Conservation (phyloP, 2,888 invertebrate genomes). For the Ceratothoa steindachneri region DNA sequence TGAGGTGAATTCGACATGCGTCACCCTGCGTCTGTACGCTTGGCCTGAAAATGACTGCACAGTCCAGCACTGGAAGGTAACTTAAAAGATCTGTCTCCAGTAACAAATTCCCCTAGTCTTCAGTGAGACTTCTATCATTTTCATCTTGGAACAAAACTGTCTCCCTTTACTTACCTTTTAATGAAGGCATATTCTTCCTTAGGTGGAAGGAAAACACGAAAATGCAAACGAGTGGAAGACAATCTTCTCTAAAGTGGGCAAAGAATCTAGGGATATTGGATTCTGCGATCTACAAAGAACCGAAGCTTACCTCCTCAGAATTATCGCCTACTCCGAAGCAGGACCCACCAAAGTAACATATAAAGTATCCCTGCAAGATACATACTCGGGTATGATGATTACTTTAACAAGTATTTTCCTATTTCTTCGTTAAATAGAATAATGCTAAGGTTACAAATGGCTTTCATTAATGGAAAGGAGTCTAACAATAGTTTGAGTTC, state of each 20-base stretch:
- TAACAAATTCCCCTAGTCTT: too few species aligned
- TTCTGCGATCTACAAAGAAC: constrained; percentile 33
- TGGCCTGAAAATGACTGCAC: constrained; percentile 86
- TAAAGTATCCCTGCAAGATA: constrained; percentile 22
- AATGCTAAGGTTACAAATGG: too few species aligned
- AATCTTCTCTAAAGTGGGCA: constrained; percentile 21
- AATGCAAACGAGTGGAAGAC: constrained; percentile 27
- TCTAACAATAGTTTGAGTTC: too few species aligned
- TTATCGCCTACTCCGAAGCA: constrained; percentile 33
- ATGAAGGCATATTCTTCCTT: too few species aligned
- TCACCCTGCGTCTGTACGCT: constrained; percentile 70
- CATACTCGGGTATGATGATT: constrained; percentile 24
- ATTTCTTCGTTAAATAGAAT: too few species aligned
- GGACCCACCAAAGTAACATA: constrained; percentile 36
- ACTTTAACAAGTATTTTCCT: too few species aligned
- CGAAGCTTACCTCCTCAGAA: constrained; percentile 25
- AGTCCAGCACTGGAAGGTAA: constrained; percentile 61
- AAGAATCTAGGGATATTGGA: constrained; percentile 36
- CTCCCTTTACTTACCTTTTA: too few species aligned
- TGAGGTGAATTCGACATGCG: constrained; percentile 71
- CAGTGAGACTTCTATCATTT: too few species aligned
- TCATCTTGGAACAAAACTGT: too few species aligned
- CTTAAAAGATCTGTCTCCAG: too few species aligned
- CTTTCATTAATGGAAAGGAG: too few species aligned
- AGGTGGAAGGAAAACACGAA: constrained; percentile 18